A percentile compares a stretch with the other conserved stretches of the same genome.
phyloP scores from a whole-genome alignment of 2,888 invertebrate genomes.

The Cryptocheilus praepositus region DNA sequence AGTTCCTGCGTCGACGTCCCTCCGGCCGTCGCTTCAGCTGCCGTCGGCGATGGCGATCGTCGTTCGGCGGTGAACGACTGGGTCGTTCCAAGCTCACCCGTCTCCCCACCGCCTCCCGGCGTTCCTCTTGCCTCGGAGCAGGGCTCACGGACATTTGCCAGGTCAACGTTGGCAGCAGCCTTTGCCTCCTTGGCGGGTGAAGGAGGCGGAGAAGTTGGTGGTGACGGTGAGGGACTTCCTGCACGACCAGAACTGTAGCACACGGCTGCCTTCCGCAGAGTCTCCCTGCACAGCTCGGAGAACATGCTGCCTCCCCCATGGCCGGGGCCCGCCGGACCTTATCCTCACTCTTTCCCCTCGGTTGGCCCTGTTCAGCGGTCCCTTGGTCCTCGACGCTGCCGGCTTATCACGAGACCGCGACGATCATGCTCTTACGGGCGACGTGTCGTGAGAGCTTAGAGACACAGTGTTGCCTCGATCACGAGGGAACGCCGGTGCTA shows the following conservation, averaged over 20 bases:
- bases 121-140: slow-evolving; percentile 45
- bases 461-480: too few relatives aligned
- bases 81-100: background rate
- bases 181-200: slow-evolving; percentile 70
- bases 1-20: slow-evolving; percentile 37
- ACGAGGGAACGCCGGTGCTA: too few relatives aligned
- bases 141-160: slow-evolving; percentile 66
- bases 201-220: slow-evolving; percentile 72
- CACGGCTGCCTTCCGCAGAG: slow-evolving; percentile 76
- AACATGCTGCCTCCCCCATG: slow-evolving; percentile 76
- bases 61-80: slow-evolving; percentile 29
- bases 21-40: slow-evolving; percentile 30
- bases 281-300: slow-evolving; percentile 78
- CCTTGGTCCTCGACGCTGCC: background rate
- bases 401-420: too few relatives aligned
- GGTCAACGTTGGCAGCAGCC: slow-evolving; percentile 63
- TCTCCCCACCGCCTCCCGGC: background rate
- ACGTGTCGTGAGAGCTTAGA: too few relatives aligned
- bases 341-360: slow-evolving; percentile 29
- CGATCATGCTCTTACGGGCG: too few relatives aligned
- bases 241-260: slow-evolving; percentile 73
- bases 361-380: too few relatives aligned
- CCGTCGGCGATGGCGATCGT: slow-evolving; percentile 34
- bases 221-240: slow-evolving; percentile 71
- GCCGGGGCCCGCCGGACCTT: slow-evolving; percentile 70